Conservation (phyloP, 30 jellyfish, hydroid and myxozoan species). For the Rhopilema esculentum region DNA sequence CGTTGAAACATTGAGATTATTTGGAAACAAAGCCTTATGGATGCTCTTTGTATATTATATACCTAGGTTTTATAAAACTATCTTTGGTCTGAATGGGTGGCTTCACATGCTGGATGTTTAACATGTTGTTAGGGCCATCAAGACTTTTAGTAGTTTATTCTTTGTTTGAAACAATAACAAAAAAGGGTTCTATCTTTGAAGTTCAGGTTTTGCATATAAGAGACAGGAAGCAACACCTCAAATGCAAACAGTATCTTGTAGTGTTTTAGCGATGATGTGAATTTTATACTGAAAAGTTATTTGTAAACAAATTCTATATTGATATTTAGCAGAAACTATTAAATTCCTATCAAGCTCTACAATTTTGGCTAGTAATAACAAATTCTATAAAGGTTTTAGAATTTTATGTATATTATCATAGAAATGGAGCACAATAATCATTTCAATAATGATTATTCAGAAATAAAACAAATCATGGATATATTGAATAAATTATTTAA, state of each 20-base stretch:
- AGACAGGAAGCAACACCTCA: conserved; percentile 15
- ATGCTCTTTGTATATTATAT: neutral
- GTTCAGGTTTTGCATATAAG: neutral
- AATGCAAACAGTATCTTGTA: neutral
- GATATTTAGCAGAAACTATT: neutral
- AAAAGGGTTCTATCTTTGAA: neutral
- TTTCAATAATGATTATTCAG: neutral
- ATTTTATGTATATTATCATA: neutral
- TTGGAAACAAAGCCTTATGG: neutral
- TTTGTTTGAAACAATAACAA: neutral
- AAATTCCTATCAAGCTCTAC: neutral
- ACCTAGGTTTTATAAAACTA: no score
- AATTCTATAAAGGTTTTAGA: neutral
- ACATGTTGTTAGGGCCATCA: neutral
- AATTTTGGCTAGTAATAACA: neutral
- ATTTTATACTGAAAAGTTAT: neutral
- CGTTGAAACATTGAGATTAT: neutral
- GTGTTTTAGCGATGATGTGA: neutral
- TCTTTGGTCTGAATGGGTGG: neutral
- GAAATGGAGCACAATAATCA: neutral
- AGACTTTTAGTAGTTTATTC: neutral
- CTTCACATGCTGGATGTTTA: neutral
- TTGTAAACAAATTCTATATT: neutral
- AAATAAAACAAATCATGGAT: neutral
- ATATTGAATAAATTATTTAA: no score